phyloP scores from a whole-genome alignment of 2,113 vertebrate genomes.

The Steatornis caripensis region DNA sequence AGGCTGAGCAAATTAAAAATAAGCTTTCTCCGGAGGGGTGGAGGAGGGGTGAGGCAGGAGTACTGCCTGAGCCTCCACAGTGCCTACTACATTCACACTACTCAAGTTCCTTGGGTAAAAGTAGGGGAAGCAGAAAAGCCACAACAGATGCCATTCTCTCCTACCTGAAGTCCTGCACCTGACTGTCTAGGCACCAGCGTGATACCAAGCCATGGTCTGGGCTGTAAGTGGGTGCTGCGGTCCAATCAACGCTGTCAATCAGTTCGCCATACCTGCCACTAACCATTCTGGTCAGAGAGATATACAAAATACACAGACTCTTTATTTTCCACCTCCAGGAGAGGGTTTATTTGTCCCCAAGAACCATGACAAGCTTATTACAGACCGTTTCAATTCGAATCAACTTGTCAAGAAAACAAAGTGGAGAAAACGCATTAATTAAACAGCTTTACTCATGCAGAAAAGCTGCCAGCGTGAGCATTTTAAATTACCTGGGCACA shows the following conservation, averaged over 20 bases:
- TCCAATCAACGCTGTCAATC: not conserved
- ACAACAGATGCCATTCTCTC: accelerated
- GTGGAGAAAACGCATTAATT: constrained; percentile 83
- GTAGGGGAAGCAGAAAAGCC: not conserved
- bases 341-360: constrained; percentile 60
- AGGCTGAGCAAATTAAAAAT: constrained; percentile 9
- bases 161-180: not conserved
- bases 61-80: not conserved
- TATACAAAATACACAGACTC: constrained; percentile 20
- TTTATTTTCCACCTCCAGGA: constrained; percentile 53
- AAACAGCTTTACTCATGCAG: constrained; percentile 86
- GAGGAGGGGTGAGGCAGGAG: not conserved
- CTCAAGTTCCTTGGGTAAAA: not conserved
- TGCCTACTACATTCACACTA: not conserved
- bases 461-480: constrained; percentile 90
- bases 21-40: not conserved
- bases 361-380: constrained; percentile 69
- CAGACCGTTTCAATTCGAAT: constrained; percentile 69
- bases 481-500: constrained; percentile 92
- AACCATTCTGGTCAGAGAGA: not conserved
- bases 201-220: not conserved
- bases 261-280: not conserved
- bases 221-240: not conserved
- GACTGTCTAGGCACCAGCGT: not conserved
- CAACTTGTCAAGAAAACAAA: constrained; percentile 78